These are phyloP conservation scores for Cataglyphis hispanica DNA, from an alignment of 1,140 invertebrate species.

Conservation along the genomic window DNA sequence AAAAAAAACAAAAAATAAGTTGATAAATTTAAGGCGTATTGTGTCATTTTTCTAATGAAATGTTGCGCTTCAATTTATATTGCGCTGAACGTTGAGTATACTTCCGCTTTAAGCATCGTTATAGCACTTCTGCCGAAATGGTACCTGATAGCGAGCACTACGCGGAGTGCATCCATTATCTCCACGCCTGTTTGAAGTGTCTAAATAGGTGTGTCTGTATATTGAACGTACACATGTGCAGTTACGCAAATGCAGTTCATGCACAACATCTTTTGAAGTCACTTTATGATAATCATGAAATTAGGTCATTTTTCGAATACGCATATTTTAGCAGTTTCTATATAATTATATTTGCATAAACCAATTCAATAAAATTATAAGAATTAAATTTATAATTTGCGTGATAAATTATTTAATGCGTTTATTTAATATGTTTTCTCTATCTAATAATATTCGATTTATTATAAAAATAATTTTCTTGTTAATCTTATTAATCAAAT, in stretches of 20 bases:
- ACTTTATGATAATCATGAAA: constrained; percentile 32
- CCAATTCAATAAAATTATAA: background rate
- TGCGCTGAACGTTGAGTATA: constrained; percentile 3
- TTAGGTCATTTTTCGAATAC: constrained; percentile 17
- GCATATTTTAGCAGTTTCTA: background rate
- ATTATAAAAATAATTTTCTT: background rate
- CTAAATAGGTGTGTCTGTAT: constrained; percentile 66
- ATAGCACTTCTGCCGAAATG: constrained; percentile 55
- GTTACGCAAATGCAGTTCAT: constrained; percentile 34
- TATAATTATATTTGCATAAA: background rate
- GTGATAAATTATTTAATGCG: background rate
- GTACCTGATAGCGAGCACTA: constrained; percentile 57
- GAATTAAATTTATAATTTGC: constrained; percentile 9
- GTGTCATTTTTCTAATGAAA: constrained; percentile 31
- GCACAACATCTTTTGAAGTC: constrained; percentile 42
- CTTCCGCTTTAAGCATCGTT: constrained; percentile 55
- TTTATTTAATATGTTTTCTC: background rate
- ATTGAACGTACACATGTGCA: background rate
- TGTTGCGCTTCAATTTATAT: constrained; percentile 36
- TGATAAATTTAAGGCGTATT: background rate
- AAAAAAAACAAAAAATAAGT: too few relatives aligned
- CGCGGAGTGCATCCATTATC: constrained; percentile 67
- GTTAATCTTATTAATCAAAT: background rate
- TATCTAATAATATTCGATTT: background rate
- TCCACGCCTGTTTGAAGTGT: constrained; percentile 51